Base-by-base conservation (phyloP, 2,888 invertebrate species). In the Trissolcus japonicus region DNA sequence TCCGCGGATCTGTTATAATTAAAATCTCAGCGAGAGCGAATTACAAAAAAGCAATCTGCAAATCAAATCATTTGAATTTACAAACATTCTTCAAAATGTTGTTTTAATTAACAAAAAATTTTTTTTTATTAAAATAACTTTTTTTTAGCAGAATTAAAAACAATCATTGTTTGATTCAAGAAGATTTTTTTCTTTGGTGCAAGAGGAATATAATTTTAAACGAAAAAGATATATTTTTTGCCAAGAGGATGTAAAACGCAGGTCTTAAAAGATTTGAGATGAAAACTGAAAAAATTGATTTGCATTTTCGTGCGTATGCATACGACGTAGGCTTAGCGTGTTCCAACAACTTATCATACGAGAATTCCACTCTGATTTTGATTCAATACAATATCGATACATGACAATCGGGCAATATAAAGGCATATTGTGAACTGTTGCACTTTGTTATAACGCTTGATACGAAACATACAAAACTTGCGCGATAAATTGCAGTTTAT, bases 401-500 rank as follows among this genome's bases (percentile, higher is more conserved):
- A 54, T 40, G 60, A 60, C 61, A 46, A 62, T 56, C 62, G 56
- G 6, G 56, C 48, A 56, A 62, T 51, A 69, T 69, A 69, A 69
- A 62, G 51, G 69, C 56, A 62, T 43, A 69, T 69, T 69, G 69
- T 71, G 71, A 51, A 41, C 46, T 63, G 62, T 43, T 71, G 29
- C 57, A 57, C 57, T 51, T 57, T 63, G 71, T 71, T 57, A 63
- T 63, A 51, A 71, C 56, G 63, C 59, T 41, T 54, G 63, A 72
- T 65, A 72, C 59, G 59, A 40, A 21, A 35, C 54, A 59, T 71
- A 63, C 62, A 71, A 61, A 35, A 35, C 63, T 61, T 51, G 57
- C 14, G 17, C 71, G 71, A 71, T 71, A 71, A 57, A 71, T 71
- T 63, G 50, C 56, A 71, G 53, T 71, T 71, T 63, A 63, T 50